A percentile compares a stretch with the other conserved stretches of the same genome.
These are phyloP conservation scores for Leptinotarsa tumamoca DNA, from an alignment of 2,888 invertebrate genomes.

Conservation along the genomic window DNA sequence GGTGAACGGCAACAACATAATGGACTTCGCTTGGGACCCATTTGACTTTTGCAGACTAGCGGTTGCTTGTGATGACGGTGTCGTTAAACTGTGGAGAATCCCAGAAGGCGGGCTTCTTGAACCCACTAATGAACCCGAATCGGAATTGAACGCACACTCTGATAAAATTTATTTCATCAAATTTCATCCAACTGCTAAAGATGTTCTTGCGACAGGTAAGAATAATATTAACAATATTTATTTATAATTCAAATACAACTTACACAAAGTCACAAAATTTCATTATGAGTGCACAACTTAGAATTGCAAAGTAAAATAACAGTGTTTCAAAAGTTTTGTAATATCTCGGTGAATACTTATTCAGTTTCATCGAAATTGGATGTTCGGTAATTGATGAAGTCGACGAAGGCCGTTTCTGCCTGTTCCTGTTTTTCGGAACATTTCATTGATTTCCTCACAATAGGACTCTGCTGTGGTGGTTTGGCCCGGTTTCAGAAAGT, in stretches of 20 bases:
- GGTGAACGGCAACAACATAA: slow-evolving; percentile 88
- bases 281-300: too few relatives aligned
- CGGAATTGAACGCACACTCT: slow-evolving; percentile 80
- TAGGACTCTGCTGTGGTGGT: too few relatives aligned
- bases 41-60: slow-evolving; percentile 80
- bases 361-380: too few relatives aligned
- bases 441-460: too few relatives aligned
- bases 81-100: slow-evolving; percentile 62
- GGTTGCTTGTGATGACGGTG: slow-evolving; percentile 91
- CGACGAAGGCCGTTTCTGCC: too few relatives aligned
- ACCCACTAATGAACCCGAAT: slow-evolving; percentile 81
- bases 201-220: slow-evolving; percentile 82
- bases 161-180: slow-evolving; percentile 94
- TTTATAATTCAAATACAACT: neutral
- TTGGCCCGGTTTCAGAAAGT: too few relatives aligned
- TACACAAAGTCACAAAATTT: too few relatives aligned
- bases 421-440: too few relatives aligned
- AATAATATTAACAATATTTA: neutral
- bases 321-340: too few relatives aligned
- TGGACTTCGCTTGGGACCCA: slow-evolving; percentile 96
- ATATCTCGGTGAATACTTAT: too few relatives aligned
- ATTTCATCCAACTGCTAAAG: slow-evolving; percentile 89
- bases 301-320: too few relatives aligned
- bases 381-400: too few relatives aligned
- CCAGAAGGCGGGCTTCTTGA: slow-evolving; percentile 72